Base-by-base conservation (phyloP, 2,888 invertebrate genomes). In the Sinohyriopsis cumingii region DNA sequence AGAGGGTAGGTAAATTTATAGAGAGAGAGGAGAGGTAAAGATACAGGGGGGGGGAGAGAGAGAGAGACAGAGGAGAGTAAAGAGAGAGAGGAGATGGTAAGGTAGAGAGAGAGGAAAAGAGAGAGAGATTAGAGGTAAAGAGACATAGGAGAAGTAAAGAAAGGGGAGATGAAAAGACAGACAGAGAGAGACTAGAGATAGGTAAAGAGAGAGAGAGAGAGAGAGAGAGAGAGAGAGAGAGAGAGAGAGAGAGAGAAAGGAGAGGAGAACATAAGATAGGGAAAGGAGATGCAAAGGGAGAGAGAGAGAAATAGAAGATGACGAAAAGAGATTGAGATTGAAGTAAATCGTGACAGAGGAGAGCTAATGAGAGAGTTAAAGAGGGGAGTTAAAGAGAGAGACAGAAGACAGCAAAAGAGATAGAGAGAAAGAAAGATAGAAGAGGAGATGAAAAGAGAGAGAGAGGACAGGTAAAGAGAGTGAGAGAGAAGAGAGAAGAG, bases 101-200 rank as follows among this genome's bases (percentile, higher is more conserved):
- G 28, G 45, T 33, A 28, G n/a, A 25, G 33, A 53, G 28, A 20
- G n/a, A 59, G n/a, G 22, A n/a, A n/a, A n/a, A n/a, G n/a, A n/a
- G n/a, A n/a, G n/a, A n/a, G n/a, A n/a, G n/a, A n/a, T n/a, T n/a
- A n/a, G 22, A n/a, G 24, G n/a, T 12, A n/a, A 12, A n/a, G 22
- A n/a, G 22, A n/a, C 59, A n/a, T 12, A 12, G 22, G 15, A 24
- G 59, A 59, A n/a, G 22, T 12, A 59, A n/a, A 59, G 59, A 12
- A n/a, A n/a, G 22, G 59, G n/a, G 59, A 59, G 59, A 59, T n/a
- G 24, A 24, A 59, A n/a, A 67, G 66, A 64, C 19, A 57, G 61
- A 63, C 53, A 60, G 59, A 66, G 69, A 67, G 63, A 59, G 63
- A 56, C 54, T 56, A 19, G 57, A 25, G 60, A 53, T 55, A 56